Evolutionary conservation across 2,797 vertebrate genomes (phyloP).

Genomic region (Fringilla coelebs): DNA sequence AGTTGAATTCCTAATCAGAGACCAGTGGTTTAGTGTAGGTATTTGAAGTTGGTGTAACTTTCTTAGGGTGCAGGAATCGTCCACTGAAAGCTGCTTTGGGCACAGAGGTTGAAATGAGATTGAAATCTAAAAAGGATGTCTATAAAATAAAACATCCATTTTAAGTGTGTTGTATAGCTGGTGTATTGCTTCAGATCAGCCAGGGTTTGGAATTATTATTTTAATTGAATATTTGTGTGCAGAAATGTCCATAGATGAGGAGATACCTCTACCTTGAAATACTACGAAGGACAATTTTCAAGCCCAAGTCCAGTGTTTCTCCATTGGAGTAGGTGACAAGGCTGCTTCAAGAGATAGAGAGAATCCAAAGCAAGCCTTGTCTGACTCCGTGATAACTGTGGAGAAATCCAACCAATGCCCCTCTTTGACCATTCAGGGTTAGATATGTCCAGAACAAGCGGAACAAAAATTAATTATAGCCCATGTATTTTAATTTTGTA

Average conservation of each 20-base stretch:
- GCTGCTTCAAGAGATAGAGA: background rate
- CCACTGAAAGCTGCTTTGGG: background rate
- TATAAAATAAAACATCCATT: background rate
- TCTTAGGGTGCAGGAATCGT: background rate
- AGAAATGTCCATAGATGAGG: background rate
- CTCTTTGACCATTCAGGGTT: background rate
- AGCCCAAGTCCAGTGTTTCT: background rate
- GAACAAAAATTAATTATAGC: background rate
- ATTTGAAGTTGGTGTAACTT: background rate
- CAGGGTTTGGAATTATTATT: background rate
- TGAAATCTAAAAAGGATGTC: background rate
- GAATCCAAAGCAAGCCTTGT: background rate
- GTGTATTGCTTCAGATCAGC: background rate
- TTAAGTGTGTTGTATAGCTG: background rate
- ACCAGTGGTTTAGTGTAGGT: background rate
- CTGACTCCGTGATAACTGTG: background rate
- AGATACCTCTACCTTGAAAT: background rate
- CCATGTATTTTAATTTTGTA: background rate
- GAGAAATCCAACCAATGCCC: background rate
- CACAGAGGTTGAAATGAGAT: background rate
- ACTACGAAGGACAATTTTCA: background rate
- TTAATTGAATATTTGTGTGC: background rate
- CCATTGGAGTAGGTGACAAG: background rate
- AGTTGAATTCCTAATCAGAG: constrained; percentile 39
- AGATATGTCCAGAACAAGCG: background rate